These are phyloP conservation scores for Zosterops pallidus DNA, from an alignment of 2,113 vertebrate genomes.

Conservation along the genomic window DNA sequence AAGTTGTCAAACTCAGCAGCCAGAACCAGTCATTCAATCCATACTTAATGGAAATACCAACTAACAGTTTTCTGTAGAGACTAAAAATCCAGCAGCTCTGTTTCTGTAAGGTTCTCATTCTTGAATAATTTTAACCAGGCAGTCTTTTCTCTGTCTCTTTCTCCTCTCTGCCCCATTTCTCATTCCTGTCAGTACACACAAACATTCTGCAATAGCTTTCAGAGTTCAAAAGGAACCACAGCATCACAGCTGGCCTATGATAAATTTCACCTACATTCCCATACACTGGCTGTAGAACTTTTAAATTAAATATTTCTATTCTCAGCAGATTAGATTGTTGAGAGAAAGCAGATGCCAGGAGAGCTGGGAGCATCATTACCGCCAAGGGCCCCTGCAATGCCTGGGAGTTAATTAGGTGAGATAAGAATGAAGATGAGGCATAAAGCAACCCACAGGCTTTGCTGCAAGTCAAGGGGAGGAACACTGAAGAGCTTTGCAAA, in stretches of 20 bases:
- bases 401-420: slow-evolving; percentile 25
- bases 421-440: background rate
- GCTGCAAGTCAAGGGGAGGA: background rate
- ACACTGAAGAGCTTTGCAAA: background rate
- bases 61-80: background rate
- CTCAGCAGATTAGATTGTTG: background rate
- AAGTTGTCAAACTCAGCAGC: background rate
- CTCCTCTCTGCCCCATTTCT: background rate
- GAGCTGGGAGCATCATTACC: background rate
- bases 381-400: background rate
- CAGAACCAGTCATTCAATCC: background rate
- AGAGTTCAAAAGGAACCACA: background rate
- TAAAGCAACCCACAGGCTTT: background rate
- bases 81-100: background rate
- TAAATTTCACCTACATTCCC: background rate
- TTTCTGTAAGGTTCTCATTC: background rate
- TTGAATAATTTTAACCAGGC: background rate
- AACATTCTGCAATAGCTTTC: background rate
- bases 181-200: background rate
- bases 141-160: background rate
- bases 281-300: background rate
- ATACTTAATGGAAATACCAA: background rate
- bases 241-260: background rate
- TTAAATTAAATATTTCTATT: slow-evolving; percentile 17
- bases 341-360: slow-evolving; percentile 39